phyloP scores from a whole-genome alignment of 2,113 vertebrate genomes.

The Variabilichromis moorii region DNA sequence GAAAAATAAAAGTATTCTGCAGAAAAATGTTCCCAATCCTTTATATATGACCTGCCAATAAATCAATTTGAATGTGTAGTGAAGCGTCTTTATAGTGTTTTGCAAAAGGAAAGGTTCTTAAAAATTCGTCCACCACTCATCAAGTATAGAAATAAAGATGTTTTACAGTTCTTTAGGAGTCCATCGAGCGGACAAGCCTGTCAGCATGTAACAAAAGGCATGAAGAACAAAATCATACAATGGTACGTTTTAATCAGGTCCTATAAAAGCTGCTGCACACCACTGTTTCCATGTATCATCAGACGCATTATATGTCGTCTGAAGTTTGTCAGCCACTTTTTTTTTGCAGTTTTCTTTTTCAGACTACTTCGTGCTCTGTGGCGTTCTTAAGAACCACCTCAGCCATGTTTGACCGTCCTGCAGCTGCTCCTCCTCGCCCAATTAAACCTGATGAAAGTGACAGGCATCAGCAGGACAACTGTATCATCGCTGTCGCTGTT shows the following conservation, averaged over 20 bases:
- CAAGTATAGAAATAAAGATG: neutral
- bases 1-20: neutral
- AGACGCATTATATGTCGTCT: neutral
- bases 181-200: neutral
- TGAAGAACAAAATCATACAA: neutral
- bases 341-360: neutral
- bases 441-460: neutral
- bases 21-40: neutral
- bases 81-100: neutral
- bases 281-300: neutral
- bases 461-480: neutral
- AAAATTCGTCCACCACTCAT: neutral
- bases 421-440: conserved; percentile 4
- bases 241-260: neutral
- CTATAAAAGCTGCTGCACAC: neutral
- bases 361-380: neutral
- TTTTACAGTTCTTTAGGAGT: neutral
- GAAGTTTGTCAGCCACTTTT: neutral
- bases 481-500: neutral
- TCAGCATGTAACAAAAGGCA: neutral
- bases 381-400: neutral
- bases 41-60: neutral
- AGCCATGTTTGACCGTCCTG: neutral
- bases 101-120: neutral
- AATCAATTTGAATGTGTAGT: neutral